Conservation (phyloP, 2,797 vertebrate genomes). For the Tenualosa ilisha region DNA sequence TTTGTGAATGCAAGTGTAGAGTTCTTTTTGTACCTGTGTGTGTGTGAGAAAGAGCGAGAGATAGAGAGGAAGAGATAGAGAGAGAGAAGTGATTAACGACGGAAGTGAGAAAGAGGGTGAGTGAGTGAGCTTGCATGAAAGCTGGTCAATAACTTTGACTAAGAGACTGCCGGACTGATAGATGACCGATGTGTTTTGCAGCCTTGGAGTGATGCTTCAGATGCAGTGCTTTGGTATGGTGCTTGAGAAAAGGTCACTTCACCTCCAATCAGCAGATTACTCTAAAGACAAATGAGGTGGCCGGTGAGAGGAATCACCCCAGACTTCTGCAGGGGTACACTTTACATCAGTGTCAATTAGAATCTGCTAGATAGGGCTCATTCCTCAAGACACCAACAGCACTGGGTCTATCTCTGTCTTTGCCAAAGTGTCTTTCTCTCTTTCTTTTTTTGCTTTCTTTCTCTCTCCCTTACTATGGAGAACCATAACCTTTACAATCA, state of each 20-base stretch:
- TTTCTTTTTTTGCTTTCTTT: not conserved
- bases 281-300: conserved; percentile 35
- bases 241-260: conserved; percentile 33
- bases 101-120: not conserved
- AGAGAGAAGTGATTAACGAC: not conserved
- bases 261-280: conserved; percentile 33
- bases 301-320: conserved; percentile 25
- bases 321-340: conserved; percentile 17
- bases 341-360: conserved; percentile 47
- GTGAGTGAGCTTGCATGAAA: not conserved
- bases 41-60: not conserved
- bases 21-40: not conserved
- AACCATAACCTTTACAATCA: too few species aligned
- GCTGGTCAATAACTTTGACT: not conserved
- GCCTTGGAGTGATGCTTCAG: not conserved
- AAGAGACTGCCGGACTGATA: not conserved
- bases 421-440: not conserved
- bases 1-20: too few species aligned
- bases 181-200: not conserved
- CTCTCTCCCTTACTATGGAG: conserved; percentile 21
- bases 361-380: conserved; percentile 30
- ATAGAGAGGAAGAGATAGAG: not conserved
- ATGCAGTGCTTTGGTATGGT: not conserved
- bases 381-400: not conserved
- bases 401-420: not conserved